Base-by-base conservation (phyloP, 2,888 invertebrate genomes). In the Epistrophe eligans region DNA sequence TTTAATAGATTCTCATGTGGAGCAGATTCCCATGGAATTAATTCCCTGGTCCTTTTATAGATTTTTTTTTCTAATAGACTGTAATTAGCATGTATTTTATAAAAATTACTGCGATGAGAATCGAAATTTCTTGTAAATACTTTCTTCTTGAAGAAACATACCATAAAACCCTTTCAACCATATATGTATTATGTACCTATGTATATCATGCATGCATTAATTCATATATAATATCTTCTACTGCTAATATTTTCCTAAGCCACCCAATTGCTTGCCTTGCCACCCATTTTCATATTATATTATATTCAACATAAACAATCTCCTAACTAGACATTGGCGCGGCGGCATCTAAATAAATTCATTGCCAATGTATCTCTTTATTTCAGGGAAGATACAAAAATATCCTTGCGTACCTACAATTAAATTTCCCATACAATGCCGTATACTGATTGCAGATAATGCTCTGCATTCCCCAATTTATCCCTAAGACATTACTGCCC, bases 361-460 rank as follows among this genome's bases (percentile, higher is more conserved):
- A 55, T 67, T 72, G 72, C 60, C 67, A 58, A 73, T 64, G 57
- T 79, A 67, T 83, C 60, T 24, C 24, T 24, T 3, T n/a, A n/a
- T 81, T 19, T 19, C 13, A 66, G n/a, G 57, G 50, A 28, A 57
- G 28, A 77, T n/a, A 15, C 19, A 70, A 70, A 79, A 85, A 85
- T 85, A 81, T 85, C 87, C 87, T 87, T 83, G 76, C 79, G 76
- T 87, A 87, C 74, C 55, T 72, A 71, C 74, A 64, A 35, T 32
- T 13, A 87, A 87, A 87, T 83, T 79, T 79, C 87, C 87, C 83
- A 60, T 83, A 83, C 76, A 87, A 79, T 87, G 87, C 87, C 45
- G 87, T 87, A 66, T 66, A 87, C 87, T 79, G 79, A 87, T 87
- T 87, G 87, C 87, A 87, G 87, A 87, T 87, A 70, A 87, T 87